phyloP scores from a whole-genome alignment of 2,888 invertebrate species.

The Andrena praecox region DNA sequence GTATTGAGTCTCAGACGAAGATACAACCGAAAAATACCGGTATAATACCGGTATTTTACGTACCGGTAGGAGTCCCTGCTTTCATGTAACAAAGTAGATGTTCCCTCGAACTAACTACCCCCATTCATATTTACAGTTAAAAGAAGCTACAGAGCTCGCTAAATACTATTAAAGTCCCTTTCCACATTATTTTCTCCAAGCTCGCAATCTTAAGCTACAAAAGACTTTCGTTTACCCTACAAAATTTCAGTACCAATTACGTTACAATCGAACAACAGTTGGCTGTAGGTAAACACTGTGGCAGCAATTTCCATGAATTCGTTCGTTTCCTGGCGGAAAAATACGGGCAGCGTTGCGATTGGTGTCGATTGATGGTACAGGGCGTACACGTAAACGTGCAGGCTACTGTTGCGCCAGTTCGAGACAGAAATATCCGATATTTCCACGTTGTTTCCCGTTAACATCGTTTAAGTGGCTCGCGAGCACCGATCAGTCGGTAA shows the following conservation, averaged over 20 bases:
- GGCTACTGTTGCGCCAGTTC: not conserved
- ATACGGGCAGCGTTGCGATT: not conserved
- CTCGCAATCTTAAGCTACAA: not conserved
- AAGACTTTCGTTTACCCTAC: not conserved
- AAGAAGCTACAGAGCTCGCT: too few species aligned
- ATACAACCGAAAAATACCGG: too few species aligned
- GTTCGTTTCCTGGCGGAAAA: not conserved
- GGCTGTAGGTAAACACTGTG: not conserved
- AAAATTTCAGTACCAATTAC: not conserved
- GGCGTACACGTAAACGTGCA: not conserved
- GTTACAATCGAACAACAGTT: not conserved
- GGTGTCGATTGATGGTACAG: conserved; percentile 2
- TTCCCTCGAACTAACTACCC: too few species aligned
- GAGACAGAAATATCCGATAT: not conserved
- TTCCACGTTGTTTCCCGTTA: not conserved
- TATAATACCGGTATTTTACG: too few species aligned
- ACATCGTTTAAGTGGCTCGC: not conserved
- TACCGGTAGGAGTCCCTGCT: too few species aligned
- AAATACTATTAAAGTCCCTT: too few species aligned
- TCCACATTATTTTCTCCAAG: too few species aligned
- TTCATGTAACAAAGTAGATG: too few species aligned
- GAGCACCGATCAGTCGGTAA: conserved; percentile 13
- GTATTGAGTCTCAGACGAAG: too few species aligned
- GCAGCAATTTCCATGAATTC: not conserved
- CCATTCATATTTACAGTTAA: too few species aligned